Evolutionary conservation across 2,797 vertebrate species (phyloP).

Genomic region (Chiloscyllium punctatum): DNA sequence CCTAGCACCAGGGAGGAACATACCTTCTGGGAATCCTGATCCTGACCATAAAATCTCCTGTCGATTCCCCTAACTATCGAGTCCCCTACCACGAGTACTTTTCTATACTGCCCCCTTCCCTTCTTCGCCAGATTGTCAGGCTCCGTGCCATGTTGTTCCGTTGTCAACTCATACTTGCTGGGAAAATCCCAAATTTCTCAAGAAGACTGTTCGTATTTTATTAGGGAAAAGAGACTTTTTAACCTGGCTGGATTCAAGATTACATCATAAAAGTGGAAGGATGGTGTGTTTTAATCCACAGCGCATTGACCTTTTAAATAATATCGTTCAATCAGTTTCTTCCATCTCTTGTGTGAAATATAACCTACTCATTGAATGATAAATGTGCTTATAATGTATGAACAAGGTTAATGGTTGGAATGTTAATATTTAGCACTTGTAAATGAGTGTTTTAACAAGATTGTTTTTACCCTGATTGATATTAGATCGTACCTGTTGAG

Average conservation of each 20-base stretch:
- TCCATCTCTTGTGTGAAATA: background rate
- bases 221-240: background rate
- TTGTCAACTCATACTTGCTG: background rate
- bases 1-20: too few relatives aligned
- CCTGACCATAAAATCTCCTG: too few relatives aligned
- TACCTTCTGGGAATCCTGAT: too few relatives aligned
- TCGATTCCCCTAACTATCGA: too few relatives aligned
- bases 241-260: background rate
- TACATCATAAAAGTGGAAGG: background rate
- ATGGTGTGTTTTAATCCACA: background rate
- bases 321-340: background rate
- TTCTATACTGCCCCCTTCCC: too few relatives aligned
- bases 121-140: too few relatives aligned
- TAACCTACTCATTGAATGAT: background rate
- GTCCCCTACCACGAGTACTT: too few relatives aligned
- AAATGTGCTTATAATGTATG: background rate
- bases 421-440: background rate
- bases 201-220: background rate
- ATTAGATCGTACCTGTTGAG: constrained; percentile 84
- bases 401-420: background rate
- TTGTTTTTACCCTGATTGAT: background rate
- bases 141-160: too few relatives aligned
- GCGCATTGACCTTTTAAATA: background rate
- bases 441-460: background rate
- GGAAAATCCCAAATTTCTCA: background rate